Base-by-base conservation (phyloP, 2,888 invertebrate genomes). In the Drosophila parthenogenetica region DNA sequence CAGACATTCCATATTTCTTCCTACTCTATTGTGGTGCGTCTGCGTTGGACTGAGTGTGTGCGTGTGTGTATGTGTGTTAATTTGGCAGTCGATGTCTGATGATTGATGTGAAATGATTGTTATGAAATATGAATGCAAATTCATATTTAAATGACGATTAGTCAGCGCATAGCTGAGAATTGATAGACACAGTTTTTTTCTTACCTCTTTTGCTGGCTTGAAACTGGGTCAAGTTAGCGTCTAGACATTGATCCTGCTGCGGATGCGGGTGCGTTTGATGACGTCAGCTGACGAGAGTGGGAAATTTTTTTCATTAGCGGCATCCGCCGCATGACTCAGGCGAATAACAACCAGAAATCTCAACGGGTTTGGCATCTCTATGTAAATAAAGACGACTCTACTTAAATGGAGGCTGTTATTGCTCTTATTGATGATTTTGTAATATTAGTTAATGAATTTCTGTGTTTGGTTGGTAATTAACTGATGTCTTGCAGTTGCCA, bases 61-160 rank as follows among this genome's bases (percentile, higher is more conserved):
- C 61, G 49, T 65, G 70, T 80, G 16, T 32, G 42, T n/a, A 29
- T 51, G 51, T 66, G 54, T 66, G 70, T 80, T 83, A 81, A 81
- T 78, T 75, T 78, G 82, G 60, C 84, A 87, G 60, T 61, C 62
- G 63, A 32, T 59, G 75, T 59, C 57, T 32, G 40, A 58, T 82
- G 81, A 87, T 82, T 87, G 77, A 82, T 82, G 68, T 49, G 49
- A 65, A 58, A 55, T 72, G 29, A 54, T 64, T 72, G 39, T 63
- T 70, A 69, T 70, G 71, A 70, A 58, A 71, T 51, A 54, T 55
- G 64, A 63, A 63, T 57, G 63, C 63, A 63, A 63, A 63, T 63
- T 40, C 49, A 22, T 32, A 46, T 40, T 16, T 22, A 46, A 55
- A 55, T 57, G 50, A 57, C 32, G 49, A 45, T 46, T 65, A 50